Percentiles rank a stretch among this genome's conserved stretches.
phyloP scores from a whole-genome alignment of 2,888 invertebrate genomes.

The Unio delphinus region DNA sequence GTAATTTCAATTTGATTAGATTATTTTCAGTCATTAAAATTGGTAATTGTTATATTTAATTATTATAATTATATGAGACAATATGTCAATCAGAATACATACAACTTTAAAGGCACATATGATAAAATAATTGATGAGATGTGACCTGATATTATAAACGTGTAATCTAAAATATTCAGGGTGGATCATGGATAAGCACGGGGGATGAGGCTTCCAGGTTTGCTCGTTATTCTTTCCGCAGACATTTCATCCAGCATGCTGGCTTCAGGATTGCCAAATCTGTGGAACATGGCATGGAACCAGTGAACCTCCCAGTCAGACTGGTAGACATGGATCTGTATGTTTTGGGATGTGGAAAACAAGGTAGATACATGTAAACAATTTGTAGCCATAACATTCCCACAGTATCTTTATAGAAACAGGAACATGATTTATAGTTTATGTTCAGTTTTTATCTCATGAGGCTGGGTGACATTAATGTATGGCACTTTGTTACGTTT shows the following conservation, averaged over 20 bases:
- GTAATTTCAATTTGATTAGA: too few species aligned
- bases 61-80: too few species aligned
- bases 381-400: neutral
- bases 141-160: too few species aligned
- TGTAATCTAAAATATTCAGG: slow-evolving; percentile 38
- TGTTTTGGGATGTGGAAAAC: slow-evolving; percentile 49
- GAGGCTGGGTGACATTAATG: too few species aligned
- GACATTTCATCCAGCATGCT: slow-evolving; percentile 69
- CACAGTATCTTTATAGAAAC: slow-evolving; percentile 4
- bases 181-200: slow-evolving; percentile 69
- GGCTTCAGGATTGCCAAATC: slow-evolving; percentile 66
- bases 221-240: slow-evolving; percentile 66
- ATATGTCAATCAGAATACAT: too few species aligned
- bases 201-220: slow-evolving; percentile 68
- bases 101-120: too few species aligned
- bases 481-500: too few species aligned
- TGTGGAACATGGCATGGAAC: slow-evolving; percentile 13
- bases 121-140: too few species aligned
- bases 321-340: slow-evolving; percentile 53
- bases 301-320: slow-evolving; percentile 48
- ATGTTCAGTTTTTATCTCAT: too few species aligned
- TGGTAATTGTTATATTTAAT: too few species aligned
- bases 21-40: too few species aligned
- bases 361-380: slow-evolving; percentile 32
- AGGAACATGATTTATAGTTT: neutral